Evolutionary conservation across 1,140 invertebrate genomes (phyloP).

Genomic region (Acromyrmex charruanus): DNA sequence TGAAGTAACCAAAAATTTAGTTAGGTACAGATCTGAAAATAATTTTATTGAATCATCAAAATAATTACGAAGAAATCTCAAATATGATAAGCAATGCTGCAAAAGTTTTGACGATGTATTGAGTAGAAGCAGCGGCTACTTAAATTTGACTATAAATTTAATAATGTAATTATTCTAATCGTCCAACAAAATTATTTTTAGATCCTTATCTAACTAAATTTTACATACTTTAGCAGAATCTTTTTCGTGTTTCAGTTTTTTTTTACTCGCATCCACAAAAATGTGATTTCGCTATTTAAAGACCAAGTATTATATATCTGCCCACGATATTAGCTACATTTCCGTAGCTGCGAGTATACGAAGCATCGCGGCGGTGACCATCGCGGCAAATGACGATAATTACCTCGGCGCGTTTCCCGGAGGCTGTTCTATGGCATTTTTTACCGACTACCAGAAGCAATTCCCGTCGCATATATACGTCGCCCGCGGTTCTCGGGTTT

Average conservation of each 20-base stretch:
- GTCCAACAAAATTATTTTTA: too few species aligned
- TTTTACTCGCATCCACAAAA: neutral
- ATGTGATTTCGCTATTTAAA: neutral
- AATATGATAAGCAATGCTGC: too few species aligned
- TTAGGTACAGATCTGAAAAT: too few species aligned
- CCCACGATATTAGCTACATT: neutral
- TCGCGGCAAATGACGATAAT: slow-evolving; percentile 15
- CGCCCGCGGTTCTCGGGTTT: slow-evolving; percentile 63
- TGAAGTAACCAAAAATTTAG: too few species aligned
- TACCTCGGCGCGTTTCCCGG: slow-evolving; percentile 22
- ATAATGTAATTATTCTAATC: too few species aligned
- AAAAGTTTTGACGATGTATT: too few species aligned
- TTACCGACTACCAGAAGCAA: slow-evolving; percentile 29
- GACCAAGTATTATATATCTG: neutral
- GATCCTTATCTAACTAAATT: too few species aligned
- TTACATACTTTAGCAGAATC: too few species aligned
- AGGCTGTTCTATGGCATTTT: slow-evolving; percentile 10
- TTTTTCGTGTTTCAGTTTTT: neutral
- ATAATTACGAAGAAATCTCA: too few species aligned
- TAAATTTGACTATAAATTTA: too few species aligned
- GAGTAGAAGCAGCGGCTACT: too few species aligned
- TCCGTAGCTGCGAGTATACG: neutral
- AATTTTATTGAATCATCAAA: too few species aligned
- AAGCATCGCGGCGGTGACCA: neutral
- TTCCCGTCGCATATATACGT: slow-evolving; percentile 11